Conservation (phyloP, 2,113 vertebrate species). For the Hydrolagus affinis region DNA sequence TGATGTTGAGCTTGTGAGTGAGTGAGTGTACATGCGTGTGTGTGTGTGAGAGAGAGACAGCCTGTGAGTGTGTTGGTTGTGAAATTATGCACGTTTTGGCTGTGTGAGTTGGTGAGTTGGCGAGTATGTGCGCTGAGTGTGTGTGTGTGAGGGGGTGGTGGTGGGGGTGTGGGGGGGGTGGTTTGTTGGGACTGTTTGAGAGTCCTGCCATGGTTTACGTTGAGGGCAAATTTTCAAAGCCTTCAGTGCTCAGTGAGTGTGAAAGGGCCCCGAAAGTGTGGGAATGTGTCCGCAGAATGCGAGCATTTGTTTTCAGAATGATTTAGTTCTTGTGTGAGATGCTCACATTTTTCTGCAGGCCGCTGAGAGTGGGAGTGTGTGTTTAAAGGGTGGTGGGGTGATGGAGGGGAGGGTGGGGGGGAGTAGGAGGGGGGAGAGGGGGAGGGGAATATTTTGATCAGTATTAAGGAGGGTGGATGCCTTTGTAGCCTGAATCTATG, state of each 20-base stretch:
- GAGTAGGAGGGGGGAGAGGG: background rate
- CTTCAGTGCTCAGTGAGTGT: background rate
- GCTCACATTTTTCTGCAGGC: slow-evolving; percentile 8
- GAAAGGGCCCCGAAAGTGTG: slow-evolving; percentile 15
- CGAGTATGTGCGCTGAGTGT: background rate
- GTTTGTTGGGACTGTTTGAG: background rate
- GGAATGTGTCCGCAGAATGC: slow-evolving; percentile 19
- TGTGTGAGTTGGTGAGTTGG: background rate
- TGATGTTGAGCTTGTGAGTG: no score
- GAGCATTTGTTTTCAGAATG: slow-evolving; percentile 26
- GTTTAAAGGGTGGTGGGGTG: slow-evolving; percentile 3
- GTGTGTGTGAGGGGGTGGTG: background rate
- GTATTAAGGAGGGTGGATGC: background rate
- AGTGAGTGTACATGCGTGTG: no score
- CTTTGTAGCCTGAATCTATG: slow-evolving; percentile 25
- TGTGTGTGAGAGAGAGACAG: no score
- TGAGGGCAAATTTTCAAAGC: slow-evolving; percentile 15
- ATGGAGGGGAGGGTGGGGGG: background rate
- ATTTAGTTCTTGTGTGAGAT: slow-evolving; percentile 10
- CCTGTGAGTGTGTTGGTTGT: background rate
- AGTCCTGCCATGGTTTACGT: background rate
- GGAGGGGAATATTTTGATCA: background rate
- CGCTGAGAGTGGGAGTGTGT: slow-evolving; percentile 19
- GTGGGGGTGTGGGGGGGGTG: background rate
- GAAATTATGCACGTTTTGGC: background rate